These are phyloP conservation scores for Strigamia transsilvanica DNA, from an alignment of 2,888 invertebrate species.

Conservation along the genomic window DNA sequence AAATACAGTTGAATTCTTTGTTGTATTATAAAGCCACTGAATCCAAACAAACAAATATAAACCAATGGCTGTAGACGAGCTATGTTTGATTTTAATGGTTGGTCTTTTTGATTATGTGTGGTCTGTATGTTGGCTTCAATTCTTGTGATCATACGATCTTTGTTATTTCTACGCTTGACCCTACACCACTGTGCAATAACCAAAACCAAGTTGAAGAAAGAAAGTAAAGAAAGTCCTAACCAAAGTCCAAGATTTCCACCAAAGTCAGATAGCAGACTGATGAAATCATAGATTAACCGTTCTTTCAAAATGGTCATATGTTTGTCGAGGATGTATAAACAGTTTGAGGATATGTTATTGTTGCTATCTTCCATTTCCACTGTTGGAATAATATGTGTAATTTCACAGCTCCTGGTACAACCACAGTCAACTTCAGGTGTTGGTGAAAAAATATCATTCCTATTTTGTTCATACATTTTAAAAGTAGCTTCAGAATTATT, in stretches of 20 bases:
- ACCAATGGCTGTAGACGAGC: neutral
- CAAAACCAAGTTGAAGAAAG: neutral
- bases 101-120: neutral
- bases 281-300: neutral
- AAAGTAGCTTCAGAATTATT: too few species aligned
- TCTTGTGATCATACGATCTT: neutral
- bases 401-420: neutral
- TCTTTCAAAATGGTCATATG: neutral
- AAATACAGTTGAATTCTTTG: neutral
- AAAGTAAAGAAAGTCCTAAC: neutral
- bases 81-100: neutral
- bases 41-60: neutral
- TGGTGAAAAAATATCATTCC: too few species aligned
- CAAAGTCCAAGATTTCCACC: constrained; percentile 12
- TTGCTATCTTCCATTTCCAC: neutral
- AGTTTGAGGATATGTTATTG: neutral
- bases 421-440: too few species aligned
- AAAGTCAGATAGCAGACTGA: neutral
- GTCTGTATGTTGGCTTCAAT: neutral
- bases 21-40: neutral
- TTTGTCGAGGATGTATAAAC: neutral
- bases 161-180: neutral
- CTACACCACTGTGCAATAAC: neutral
- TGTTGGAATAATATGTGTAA: neutral
- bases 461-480: too few species aligned